phyloP scores from a whole-genome alignment of 2,888 invertebrate species.

The Phengaris arion region DNA sequence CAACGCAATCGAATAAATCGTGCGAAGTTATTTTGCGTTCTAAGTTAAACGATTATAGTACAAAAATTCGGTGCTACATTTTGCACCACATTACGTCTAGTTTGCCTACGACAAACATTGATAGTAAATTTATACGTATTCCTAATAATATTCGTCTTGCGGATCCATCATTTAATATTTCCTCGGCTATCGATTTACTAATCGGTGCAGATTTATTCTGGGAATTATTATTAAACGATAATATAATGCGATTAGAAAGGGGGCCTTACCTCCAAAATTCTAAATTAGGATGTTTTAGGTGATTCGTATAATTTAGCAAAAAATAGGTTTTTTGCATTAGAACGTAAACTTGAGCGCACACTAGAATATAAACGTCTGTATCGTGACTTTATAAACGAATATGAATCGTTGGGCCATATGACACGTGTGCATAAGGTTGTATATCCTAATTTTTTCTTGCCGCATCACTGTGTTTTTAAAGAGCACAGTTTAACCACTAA shows the following conservation, averaged over 20 bases:
- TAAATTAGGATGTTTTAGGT: constrained; percentile 33
- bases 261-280: constrained; percentile 38
- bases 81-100: constrained; percentile 32
- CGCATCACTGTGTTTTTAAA: background rate
- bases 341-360: background rate
- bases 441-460: background rate
- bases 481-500: background rate
- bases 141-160: constrained; percentile 32
- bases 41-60: constrained; percentile 25
- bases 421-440: background rate
- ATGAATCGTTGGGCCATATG: background rate
- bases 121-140: too few species aligned
- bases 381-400: background rate
- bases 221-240: constrained; percentile 34
- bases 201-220: constrained; percentile 37
- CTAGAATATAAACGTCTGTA: background rate
- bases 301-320: background rate
- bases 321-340: background rate
- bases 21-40: constrained; percentile 37
- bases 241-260: constrained; percentile 34
- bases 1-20: constrained; percentile 38
- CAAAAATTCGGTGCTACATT: constrained; percentile 37
- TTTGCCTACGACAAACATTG: background rate
- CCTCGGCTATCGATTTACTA: constrained; percentile 36
- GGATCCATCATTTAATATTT: constrained; percentile 35